These are phyloP conservation scores for Eurytoma adleriae DNA, from an alignment of 2,888 invertebrate genomes.

Conservation along the genomic window DNA sequence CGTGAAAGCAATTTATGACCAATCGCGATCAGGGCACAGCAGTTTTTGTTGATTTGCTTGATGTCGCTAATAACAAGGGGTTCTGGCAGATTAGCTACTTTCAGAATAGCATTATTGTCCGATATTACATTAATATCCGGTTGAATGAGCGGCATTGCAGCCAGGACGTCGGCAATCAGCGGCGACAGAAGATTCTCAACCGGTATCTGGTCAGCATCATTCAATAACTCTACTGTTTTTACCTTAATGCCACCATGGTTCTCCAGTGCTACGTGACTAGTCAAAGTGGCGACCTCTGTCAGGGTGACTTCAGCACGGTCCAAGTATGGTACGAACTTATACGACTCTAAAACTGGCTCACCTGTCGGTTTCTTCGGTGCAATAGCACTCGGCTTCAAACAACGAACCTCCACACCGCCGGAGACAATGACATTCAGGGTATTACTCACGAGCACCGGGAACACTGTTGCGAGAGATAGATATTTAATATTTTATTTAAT, in stretches of 20 bases:
- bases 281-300: slow-evolving; percentile 67
- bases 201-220: slow-evolving; percentile 62
- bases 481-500: background rate
- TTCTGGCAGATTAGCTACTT: no score
- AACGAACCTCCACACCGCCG: slow-evolving; percentile 80
- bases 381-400: slow-evolving; percentile 79
- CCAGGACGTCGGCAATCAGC: slow-evolving; percentile 79
- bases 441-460: slow-evolving; percentile 73
- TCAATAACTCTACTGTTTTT: slow-evolving; percentile 71
- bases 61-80: no score
- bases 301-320: slow-evolving; percentile 65
- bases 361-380: slow-evolving; percentile 76
- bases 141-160: slow-evolving; percentile 84
- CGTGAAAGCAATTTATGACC: slow-evolving; percentile 77
- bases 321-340: slow-evolving; percentile 78
- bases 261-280: slow-evolving; percentile 78
- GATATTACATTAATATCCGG: slow-evolving; percentile 78
- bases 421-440: slow-evolving; percentile 75
- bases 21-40: slow-evolving; percentile 77
- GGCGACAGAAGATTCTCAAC: slow-evolving; percentile 76
- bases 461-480: slow-evolving; percentile 63
- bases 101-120: no score
- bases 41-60: slow-evolving; percentile 78
- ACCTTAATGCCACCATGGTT: slow-evolving; percentile 73
- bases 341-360: slow-evolving; percentile 79